Evolutionary conservation across 2,797 vertebrate species (phyloP).

Genomic region (Rhabdomys pumilio): DNA sequence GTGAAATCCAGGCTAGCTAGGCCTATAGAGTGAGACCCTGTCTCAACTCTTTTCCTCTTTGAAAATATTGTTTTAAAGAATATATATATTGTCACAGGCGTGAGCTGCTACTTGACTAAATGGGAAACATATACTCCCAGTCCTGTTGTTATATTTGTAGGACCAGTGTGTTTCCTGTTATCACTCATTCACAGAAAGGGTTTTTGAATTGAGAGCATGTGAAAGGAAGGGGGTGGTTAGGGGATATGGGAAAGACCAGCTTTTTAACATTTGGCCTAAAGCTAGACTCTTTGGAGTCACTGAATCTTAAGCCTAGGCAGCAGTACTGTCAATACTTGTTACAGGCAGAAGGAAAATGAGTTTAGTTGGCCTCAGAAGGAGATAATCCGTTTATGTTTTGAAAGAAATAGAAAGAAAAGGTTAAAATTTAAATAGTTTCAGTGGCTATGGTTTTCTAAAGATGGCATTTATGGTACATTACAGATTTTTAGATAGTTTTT

Average conservation of each 20-base stretch:
- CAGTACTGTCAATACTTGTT: neutral
- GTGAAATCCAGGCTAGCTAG: neutral
- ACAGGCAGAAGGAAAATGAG: neutral
- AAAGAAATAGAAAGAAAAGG: neutral
- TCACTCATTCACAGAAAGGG: neutral
- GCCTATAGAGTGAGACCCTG: neutral
- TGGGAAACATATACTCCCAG: neutral
- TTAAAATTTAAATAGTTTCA: conserved; percentile 12
- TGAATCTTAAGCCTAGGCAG: neutral
- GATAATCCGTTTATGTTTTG: conserved; percentile 26
- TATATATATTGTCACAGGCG: neutral
- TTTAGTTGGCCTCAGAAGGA: conserved; percentile 21
- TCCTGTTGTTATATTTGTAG: neutral
- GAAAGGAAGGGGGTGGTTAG: neutral
- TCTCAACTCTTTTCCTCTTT: neutral
- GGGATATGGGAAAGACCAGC: neutral
- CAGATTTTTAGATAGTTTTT: conserved; percentile 21
- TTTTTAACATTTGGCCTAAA: neutral
- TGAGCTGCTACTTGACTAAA: neutral
- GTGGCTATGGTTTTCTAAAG: neutral
- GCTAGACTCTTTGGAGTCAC: neutral
- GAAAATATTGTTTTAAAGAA: neutral
- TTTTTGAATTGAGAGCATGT: conserved; percentile 25
- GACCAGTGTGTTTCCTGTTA: neutral
- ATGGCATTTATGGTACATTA: neutral